Percentiles rank a stretch among this genome's conserved stretches.
These are phyloP conservation scores for Lepetodrilus schrolli DNA, from an alignment of 2,888 invertebrate species.

Conservation along the genomic window DNA sequence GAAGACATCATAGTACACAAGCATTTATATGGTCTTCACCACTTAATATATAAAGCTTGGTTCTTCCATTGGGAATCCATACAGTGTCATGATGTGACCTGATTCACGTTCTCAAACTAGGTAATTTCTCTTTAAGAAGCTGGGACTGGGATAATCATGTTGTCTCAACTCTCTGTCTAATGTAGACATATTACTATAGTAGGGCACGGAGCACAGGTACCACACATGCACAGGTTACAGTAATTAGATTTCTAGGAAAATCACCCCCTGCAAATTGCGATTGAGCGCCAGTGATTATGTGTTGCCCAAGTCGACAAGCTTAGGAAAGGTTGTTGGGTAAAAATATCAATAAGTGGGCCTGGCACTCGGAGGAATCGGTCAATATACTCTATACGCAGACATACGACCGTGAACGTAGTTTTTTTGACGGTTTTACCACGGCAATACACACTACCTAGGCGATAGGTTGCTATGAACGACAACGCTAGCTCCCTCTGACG, in stretches of 20 bases:
- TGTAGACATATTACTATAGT: no score
- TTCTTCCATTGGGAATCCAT: no score
- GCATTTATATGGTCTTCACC: no score
- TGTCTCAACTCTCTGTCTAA: no score
- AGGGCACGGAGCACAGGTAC: no score
- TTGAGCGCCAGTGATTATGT: slow-evolving; percentile 4
- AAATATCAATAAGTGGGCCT: slow-evolving; percentile 27
- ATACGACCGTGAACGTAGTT: slow-evolving; percentile 8
- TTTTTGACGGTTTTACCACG: slow-evolving; percentile 28
- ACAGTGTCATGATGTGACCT: no score
- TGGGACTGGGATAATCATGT: no score
- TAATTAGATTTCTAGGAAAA: not conserved
- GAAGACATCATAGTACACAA: no score
- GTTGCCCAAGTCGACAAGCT: not conserved
- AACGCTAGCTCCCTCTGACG: slow-evolving; percentile 19
- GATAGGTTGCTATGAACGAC: slow-evolving; percentile 27
- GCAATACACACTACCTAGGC: slow-evolving; percentile 22
- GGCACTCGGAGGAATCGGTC: slow-evolving; percentile 7
- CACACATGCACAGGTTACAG: not conserved
- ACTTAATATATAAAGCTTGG: no score
- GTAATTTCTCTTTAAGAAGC: no score
- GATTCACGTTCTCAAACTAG: no score
- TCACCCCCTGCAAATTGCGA: not conserved
- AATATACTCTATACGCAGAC: slow-evolving; percentile 14
- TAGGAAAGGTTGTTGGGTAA: slow-evolving; percentile 6